phyloP scores from a whole-genome alignment of 2,113 vertebrate species.

The Thamnaconus septentrionalis region DNA sequence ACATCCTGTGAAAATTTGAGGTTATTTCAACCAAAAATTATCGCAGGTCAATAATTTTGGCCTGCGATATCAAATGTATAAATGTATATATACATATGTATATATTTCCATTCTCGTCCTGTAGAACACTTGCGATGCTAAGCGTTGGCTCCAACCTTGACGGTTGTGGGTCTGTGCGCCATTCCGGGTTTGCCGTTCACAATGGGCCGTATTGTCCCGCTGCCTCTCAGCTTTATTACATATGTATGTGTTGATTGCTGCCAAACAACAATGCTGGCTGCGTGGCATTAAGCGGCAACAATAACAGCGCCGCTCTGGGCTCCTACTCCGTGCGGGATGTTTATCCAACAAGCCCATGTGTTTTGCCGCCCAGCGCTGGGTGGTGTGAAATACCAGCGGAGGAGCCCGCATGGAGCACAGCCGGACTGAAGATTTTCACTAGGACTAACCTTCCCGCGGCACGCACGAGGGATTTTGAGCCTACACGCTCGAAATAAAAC shows the following conservation, averaged over 20 bases:
- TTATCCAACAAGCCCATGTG: slow-evolving; percentile 64
- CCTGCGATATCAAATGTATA: too few relatives aligned
- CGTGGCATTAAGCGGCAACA: slow-evolving; percentile 71
- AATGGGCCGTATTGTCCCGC: slow-evolving; percentile 63
- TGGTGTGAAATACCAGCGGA: slow-evolving; percentile 60
- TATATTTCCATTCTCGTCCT: too few relatives aligned
- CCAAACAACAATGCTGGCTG: slow-evolving; percentile 71
- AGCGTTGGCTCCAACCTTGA: slow-evolving; percentile 30
- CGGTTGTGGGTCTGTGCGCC: slow-evolving; percentile 46
- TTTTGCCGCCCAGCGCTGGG: slow-evolving; percentile 40
- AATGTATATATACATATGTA: too few relatives aligned
- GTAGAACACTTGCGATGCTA: slow-evolving; percentile 9
- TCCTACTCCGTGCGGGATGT: slow-evolving; percentile 75
- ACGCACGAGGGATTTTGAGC: background rate
- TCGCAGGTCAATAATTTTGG: too few relatives aligned
- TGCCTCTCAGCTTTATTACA: slow-evolving; percentile 72
- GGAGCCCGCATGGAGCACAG: slow-evolving; percentile 42
- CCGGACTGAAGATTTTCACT: slow-evolving; percentile 45
- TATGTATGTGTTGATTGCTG: slow-evolving; percentile 77
- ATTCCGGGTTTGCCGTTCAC: slow-evolving; percentile 55
- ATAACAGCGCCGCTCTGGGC: slow-evolving; percentile 74
- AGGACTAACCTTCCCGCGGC: background rate
- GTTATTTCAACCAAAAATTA: too few relatives aligned
- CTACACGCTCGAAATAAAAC: too few relatives aligned
- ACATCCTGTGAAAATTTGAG: too few relatives aligned